Conservation (phyloP, 2,797 vertebrate genomes). For the Aldrovandia affinis region DNA sequence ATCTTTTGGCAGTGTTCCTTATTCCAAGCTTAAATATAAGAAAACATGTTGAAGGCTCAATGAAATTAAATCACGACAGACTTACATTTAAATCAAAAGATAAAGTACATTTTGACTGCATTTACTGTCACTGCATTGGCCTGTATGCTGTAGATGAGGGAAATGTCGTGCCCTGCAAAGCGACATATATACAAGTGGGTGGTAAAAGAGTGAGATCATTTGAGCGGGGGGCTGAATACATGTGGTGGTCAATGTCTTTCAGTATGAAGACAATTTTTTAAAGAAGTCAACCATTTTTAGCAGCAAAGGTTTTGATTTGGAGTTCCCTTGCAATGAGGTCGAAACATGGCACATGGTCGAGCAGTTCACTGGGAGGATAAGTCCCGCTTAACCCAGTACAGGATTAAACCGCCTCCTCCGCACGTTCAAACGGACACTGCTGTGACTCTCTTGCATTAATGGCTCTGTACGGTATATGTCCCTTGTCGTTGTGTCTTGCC, state of each 20-base stretch:
- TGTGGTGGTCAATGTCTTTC: background rate
- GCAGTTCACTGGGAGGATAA: conserved; percentile 14
- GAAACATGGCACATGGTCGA: background rate
- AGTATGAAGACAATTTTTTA: background rate
- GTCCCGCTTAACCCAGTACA: background rate
- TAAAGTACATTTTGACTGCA: background rate
- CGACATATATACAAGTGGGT: background rate
- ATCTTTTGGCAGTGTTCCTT: background rate
- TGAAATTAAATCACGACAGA: background rate
- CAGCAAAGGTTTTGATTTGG: background rate
- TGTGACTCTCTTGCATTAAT: conserved; percentile 59
- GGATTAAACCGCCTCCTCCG: background rate
- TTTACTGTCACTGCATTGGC: background rate
- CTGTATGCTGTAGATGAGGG: background rate
- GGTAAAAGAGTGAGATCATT: background rate
- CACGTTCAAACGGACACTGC: conserved; percentile 38
- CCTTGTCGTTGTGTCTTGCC: conserved; percentile 46
- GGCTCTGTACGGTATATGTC: conserved; percentile 58
- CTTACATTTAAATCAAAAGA: background rate
- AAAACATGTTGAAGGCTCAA: background rate
- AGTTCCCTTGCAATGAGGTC: background rate
- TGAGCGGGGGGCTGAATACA: background rate
- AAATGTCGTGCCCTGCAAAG: background rate
- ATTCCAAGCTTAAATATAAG: background rate
- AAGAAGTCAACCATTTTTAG: background rate